Evolutionary conservation across 2,888 invertebrate species (phyloP), one percentile per base, ranked within the genome.

Genomic region (Diarsia rubi): DNA sequence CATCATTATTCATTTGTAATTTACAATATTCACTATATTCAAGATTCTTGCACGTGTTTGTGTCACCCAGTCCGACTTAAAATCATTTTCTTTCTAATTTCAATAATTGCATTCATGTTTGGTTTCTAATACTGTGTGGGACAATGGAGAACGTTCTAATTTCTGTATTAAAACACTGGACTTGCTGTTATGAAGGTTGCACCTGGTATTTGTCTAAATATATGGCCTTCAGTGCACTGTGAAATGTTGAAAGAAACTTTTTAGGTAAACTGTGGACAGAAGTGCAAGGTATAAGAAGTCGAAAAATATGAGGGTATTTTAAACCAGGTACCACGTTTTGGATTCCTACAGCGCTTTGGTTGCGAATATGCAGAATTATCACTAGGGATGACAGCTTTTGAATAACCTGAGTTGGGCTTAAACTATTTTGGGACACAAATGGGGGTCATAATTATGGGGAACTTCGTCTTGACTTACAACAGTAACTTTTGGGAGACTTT

Each of bases 41-140:
- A 14, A 69, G 27, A 69, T 31, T 69, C 64, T 27, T 81, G 84
- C 84, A 81, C 69, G 84, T 81, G 69, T 81, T 80, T 84, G 65
- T 72, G 65, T 66, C 21, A 75, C 57, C 16, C 42, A 16, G 37
- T 37, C n/a, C n/a, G 31, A 66, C 8, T 57, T 54, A 27, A 44
- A 27, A 47, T 57, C 64, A 75, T 75, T 75, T 24, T 42, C 31
- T 74, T 52, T 19, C 31, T 71, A 57, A 67, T 62, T 66, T 54
- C 44, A 66, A 65, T 52, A 60, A 83, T 83, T 59, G 63, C 81
- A 81, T 81, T 59, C 24, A n/a, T 80, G 14, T 59, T 59, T 81
- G 59, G 57, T 75, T 62, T 67, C 65, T 82, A 78, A 78, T 81
- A 68, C 54, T 63, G 62, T 83, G 70, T 73, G 79, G 63, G 67